phyloP scores from a whole-genome alignment of 2,888 invertebrate genomes.

The Drosophila hawaiiensis region DNA sequence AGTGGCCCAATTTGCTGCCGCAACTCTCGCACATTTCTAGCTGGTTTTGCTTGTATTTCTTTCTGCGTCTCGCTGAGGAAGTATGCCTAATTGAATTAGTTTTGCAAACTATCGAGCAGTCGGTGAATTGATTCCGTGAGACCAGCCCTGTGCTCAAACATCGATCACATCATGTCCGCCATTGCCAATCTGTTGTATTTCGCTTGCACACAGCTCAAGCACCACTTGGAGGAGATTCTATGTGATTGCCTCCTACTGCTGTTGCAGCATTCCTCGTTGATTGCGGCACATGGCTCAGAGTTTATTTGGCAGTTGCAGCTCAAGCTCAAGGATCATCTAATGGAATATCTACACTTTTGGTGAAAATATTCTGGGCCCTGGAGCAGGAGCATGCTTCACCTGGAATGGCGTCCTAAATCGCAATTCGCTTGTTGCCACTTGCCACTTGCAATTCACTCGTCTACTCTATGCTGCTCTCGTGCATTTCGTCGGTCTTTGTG shows the following conservation, averaged over 20 bases:
- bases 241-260: neutral
- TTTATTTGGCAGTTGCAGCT: neutral
- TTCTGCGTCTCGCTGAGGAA: neutral
- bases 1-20: neutral
- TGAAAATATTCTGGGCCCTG: neutral
- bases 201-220: too few species aligned
- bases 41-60: neutral
- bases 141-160: neutral
- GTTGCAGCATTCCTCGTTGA: neutral
- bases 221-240: neutral
- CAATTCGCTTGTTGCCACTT: neutral
- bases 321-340: neutral
- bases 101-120: neutral
- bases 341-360: neutral
- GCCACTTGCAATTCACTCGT: too few species aligned
- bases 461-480: neutral
- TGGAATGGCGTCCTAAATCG: too few species aligned
- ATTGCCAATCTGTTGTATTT: neutral
- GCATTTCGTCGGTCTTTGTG: neutral
- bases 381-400: neutral
- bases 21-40: neutral
- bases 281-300: neutral
- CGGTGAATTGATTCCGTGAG: neutral
- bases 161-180: neutral
- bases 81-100: neutral